Evolutionary conservation across 2,113 vertebrate genomes (phyloP), one percentile per base, ranked within the genome.

Genomic region (Platanista minor): DNA sequence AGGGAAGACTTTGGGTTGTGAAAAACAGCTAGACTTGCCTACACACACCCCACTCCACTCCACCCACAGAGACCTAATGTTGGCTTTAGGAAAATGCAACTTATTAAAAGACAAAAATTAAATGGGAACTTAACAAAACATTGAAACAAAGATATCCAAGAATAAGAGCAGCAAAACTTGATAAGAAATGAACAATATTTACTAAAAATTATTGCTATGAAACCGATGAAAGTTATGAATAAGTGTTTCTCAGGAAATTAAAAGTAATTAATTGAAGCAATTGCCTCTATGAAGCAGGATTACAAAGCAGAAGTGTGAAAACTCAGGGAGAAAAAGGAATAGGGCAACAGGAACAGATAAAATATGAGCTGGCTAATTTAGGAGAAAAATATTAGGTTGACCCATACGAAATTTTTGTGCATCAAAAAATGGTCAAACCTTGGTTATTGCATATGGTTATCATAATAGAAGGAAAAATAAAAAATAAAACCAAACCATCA

Each of bases 231-330:
- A 78, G 6, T 15, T 83, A 6, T 39, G 21, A 74, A 72, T 62
- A 64, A 92, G 6, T 41, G n/a, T 67, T 72, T 72, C 64, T 85
- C 46, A 21, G 86, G 41, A 23, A 97, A 77, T 72, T 77, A 71
- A 69, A 87, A 74, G 82, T 62, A 61, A 81, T 54, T 67, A 39
- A 59, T 46, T 61, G 15, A 91, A 66, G 5, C 23, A 39, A 52
- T 67, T 59, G 17, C 1, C 29, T 90, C 29, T 64, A 12, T 57
- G 75, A 94, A 80, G 29, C 18, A 46, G 46, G 25, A 67, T 74
- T 33, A 83, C 62, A 90, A 91, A 84, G 8, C 31, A 39, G 15
- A 80, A 75, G 13, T 67, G 3, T 31, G 57, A 85, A 83, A 49
- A 49, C 31, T 87, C 17, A 31, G 72, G 49, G 62, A 85, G 14